These are phyloP conservation scores for Ornithoptera priamus DNA, from an alignment of 2,888 invertebrate species.

Conservation along the genomic window DNA sequence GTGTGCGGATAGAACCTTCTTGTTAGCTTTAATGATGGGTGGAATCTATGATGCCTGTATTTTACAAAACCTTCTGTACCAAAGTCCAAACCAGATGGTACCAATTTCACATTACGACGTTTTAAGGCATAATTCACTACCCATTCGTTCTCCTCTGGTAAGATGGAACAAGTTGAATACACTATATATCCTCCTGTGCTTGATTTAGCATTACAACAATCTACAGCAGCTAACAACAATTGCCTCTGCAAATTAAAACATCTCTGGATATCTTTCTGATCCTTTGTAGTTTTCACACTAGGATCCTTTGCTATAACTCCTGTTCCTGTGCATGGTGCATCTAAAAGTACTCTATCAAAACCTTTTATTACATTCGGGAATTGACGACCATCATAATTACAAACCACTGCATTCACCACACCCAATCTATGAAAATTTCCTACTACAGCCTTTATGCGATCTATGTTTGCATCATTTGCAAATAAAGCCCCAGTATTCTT, in stretches of 20 bases:
- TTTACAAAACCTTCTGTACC: slow-evolving; percentile 96
- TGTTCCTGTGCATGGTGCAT: slow-evolving; percentile 99
- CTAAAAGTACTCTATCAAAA: slow-evolving; percentile 96
- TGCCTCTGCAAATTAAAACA: slow-evolving; percentile 96
- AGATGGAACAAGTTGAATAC: slow-evolving; percentile 98
- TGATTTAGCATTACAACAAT: slow-evolving; percentile 95
- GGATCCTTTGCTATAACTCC: slow-evolving; percentile 99
- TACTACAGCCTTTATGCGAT: slow-evolving; percentile 93
- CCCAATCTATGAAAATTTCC: slow-evolving; percentile 98
- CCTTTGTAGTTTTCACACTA: slow-evolving; percentile 95
- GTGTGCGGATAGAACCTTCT: slow-evolving; percentile 97
- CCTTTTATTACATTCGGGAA: slow-evolving; percentile 91
- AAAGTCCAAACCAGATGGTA: slow-evolving; percentile 96
- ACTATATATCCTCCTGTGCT: slow-evolving; percentile 96
- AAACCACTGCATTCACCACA: slow-evolving; percentile 94
- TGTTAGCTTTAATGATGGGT: slow-evolving; percentile 92
- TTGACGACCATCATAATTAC: slow-evolving; percentile 93
- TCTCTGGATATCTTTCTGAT: slow-evolving; percentile 92
- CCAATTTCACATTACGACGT: slow-evolving; percentile 95
- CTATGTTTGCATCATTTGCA: slow-evolving; percentile 96
- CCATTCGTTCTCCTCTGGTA: slow-evolving; percentile 99
- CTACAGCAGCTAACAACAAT: slow-evolving; percentile 96
- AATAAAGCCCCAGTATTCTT: slow-evolving; percentile 98
- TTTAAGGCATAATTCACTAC: slow-evolving; percentile 97
- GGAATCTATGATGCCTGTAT: slow-evolving; percentile 91